A percentile compares a stretch with the other conserved stretches of the same genome.
Conservation (phyloP, 1,140 invertebrate species). For the Diorhabda sublineata region DNA sequence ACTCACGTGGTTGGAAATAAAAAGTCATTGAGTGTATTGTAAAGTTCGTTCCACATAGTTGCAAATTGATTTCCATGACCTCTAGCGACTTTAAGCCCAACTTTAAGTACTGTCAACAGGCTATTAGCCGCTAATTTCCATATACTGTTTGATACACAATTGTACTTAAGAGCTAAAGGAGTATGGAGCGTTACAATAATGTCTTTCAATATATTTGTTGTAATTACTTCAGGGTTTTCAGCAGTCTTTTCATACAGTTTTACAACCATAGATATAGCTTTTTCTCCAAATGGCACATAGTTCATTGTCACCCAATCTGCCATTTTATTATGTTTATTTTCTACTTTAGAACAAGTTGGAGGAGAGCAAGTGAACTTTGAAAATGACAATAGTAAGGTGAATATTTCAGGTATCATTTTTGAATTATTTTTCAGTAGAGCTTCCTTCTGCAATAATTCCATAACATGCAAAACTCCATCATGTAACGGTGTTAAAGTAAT, state of each 20-base stretch:
- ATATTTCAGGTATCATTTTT: constrained; percentile 74
- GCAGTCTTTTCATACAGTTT: constrained; percentile 80
- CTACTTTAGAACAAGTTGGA: constrained; percentile 60
- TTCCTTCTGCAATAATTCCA: constrained; percentile 79
- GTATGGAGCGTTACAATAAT: constrained; percentile 72
- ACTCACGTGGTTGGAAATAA: constrained; percentile 75
- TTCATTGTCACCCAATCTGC: constrained; percentile 79
- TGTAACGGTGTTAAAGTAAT: constrained; percentile 76
- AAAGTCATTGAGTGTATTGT: constrained; percentile 83
- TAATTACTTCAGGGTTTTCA: constrained; percentile 66
- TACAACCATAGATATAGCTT: constrained; percentile 75
- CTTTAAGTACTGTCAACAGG: constrained; percentile 73
- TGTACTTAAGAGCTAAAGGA: constrained; percentile 78
- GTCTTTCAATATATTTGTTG: constrained; percentile 70
- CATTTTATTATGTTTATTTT: constrained; percentile 50
- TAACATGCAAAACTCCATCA: constrained; percentile 70
- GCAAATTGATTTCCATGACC: constrained; percentile 67
- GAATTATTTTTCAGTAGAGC: constrained; percentile 61
- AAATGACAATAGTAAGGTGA: constrained; percentile 72
- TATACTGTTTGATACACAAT: constrained; percentile 73
- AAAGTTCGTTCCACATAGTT: constrained; percentile 80
- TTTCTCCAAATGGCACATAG: constrained; percentile 85
- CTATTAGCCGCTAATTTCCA: constrained; percentile 84
- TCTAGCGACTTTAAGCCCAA: constrained; percentile 82
- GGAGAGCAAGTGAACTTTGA: constrained; percentile 68